phyloP scores from a whole-genome alignment of 2,113 vertebrate genomes.

The Microcebus griseorufus region DNA sequence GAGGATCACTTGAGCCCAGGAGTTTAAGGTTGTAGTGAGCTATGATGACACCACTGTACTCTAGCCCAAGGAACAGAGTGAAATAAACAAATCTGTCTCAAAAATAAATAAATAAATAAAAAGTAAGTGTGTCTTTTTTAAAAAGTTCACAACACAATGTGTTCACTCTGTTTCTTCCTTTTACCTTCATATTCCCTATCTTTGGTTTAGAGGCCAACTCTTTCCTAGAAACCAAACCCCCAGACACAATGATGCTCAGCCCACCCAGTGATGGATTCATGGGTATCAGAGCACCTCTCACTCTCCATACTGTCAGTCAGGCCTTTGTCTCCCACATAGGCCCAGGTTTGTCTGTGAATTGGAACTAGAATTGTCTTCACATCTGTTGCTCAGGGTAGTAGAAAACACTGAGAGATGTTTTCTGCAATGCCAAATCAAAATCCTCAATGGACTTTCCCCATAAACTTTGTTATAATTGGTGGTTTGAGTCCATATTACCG shows the following conservation, averaged over 20 bases:
- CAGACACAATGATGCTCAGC: background rate
- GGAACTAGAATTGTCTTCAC: conserved; percentile 2
- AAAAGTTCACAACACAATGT: background rate
- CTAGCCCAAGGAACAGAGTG: no score
- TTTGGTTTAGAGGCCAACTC: conserved; percentile 19
- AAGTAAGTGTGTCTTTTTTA: background rate
- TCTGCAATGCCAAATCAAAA: conserved; percentile 42
- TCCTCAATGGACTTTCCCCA: conserved; percentile 8
- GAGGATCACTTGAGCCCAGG: no score
- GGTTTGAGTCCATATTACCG: conserved; percentile 31
- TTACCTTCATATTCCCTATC: background rate
- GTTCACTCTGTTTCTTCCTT: background rate
- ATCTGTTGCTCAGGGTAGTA: background rate
- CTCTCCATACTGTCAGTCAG: background rate
- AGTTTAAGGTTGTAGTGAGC: no score
- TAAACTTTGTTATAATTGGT: conserved; percentile 51
- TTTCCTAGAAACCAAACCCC: conserved; percentile 22
- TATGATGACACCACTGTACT: no score
- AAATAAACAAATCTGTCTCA: no score
- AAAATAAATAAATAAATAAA: background rate
- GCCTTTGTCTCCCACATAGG: background rate
- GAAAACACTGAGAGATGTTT: conserved; percentile 39
- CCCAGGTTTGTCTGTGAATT: background rate
- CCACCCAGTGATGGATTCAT: background rate
- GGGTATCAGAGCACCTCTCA: background rate